Base-by-base conservation (phyloP, 2,113 vertebrate genomes). In the Melierax canorus region DNA sequence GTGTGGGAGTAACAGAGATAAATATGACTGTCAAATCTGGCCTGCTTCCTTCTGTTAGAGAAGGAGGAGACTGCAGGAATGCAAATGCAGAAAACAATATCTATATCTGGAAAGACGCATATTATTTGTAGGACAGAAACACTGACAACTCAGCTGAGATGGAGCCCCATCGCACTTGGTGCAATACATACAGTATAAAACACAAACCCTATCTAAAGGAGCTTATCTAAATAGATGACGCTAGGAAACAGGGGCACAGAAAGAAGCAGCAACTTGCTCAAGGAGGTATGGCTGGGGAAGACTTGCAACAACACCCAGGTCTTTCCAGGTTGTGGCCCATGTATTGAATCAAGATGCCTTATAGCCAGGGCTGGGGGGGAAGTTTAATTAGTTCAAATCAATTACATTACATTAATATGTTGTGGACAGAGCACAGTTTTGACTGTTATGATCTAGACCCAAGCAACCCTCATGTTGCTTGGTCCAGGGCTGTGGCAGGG, bases 1-100 rank as follows among this genome's bases (percentile, higher is more conserved):
- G 98, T 98, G 96, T 97, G 97, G 95, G 98, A 97, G 97, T 98
- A 98, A 98, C 97, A 97, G 98, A 98, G 98, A 99, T 98, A 98
- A 99, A 99, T 99, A 97, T 94, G 97, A 96, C 97, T 97, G 97
- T 98, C 98, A 98, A 97, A 95, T 95, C 95, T 97, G 98, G 98
- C 98, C 98, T 98, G 97, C 95, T 98, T 98, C 96, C 95, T 97
- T 97, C 97, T 96, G 97, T 97, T 98, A 98, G 94, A 94, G 94
- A 94, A 55, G 45, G 90, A 88, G 63, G 83, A 92, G 95, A 97
- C 94, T 97, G 97, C 97, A 89, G 91, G 87, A 97, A 98, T 97
- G 96, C 97, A 98, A 98, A 98, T 97, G 94, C 75, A 91, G 93
- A 86, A 86, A 94, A 84, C 88, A 94, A 39, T 93, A 60, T 96